These are phyloP conservation scores for Caenorhabditis elegans DNA, from an alignment of 1,140 invertebrate species.

Conservation along the genomic window WBcel235 BX284602.5:10582001-10582500, in stretches of 20 bases:
- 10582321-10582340: slow-evolving; percentile 53
- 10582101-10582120: slow-evolving; percentile 57
- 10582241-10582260: slow-evolving; percentile 60
- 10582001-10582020: slow-evolving; percentile 61
- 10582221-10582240: slow-evolving; percentile 60
- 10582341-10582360: slow-evolving; percentile 59
- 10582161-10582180: slow-evolving; percentile 55
- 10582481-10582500: neutral
- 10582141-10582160: neutral
- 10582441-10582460: neutral
- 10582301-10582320: neutral
- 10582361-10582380: slow-evolving; percentile 61
- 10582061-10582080: slow-evolving; percentile 53
- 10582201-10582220: slow-evolving; percentile 55
- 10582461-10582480: neutral
- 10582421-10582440: no score
- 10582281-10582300: neutral
- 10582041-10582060: slow-evolving; percentile 53
- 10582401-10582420: slow-evolving; percentile 35
- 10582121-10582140: slow-evolving; percentile 24
- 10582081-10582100: slow-evolving; percentile 56
- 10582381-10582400: slow-evolving; percentile 63
- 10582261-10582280: neutral
- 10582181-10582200: slow-evolving; percentile 61
- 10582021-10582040: slow-evolving; percentile 62